phyloP scores from a whole-genome alignment of 1,140 invertebrate genomes.

The Geopemphigus sp. region DNA sequence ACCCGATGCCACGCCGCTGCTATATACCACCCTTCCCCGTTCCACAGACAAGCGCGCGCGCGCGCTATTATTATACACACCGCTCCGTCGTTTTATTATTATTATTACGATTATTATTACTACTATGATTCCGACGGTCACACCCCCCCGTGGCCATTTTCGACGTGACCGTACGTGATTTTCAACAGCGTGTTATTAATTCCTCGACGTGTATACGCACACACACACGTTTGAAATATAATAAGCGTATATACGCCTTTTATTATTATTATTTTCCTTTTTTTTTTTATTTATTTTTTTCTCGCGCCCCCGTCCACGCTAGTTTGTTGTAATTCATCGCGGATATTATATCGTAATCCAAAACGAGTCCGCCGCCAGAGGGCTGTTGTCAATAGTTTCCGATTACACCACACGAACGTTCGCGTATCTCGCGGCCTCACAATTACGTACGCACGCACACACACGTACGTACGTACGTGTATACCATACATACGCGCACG shows the following conservation, averaged over 20 bases:
- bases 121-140: neutral
- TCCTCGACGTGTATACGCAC: neutral
- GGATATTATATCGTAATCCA: constrained; percentile 11
- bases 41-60: neutral
- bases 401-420: neutral
- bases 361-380: neutral
- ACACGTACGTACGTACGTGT: neutral
- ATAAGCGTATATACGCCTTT: neutral
- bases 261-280: constrained; percentile 15
- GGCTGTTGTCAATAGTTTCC: neutral
- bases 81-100: neutral
- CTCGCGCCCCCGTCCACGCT: neutral
- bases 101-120: constrained; percentile 15
- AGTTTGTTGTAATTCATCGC: neutral
- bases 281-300: constrained; percentile 12
- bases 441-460: too few relatives aligned
- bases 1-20: neutral
- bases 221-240: constrained; percentile 1
- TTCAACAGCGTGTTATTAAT: constrained; percentile 48
- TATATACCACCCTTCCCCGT: neutral
- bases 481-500: too few relatives aligned
- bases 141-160: neutral
- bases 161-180: constrained; percentile 27
- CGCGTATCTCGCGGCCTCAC: too few relatives aligned
- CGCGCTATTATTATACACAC: too few relatives aligned